These are phyloP conservation scores for Odontesthes bonariensis DNA, from an alignment of 2,113 vertebrate species.

Conservation along the genomic window DNA sequence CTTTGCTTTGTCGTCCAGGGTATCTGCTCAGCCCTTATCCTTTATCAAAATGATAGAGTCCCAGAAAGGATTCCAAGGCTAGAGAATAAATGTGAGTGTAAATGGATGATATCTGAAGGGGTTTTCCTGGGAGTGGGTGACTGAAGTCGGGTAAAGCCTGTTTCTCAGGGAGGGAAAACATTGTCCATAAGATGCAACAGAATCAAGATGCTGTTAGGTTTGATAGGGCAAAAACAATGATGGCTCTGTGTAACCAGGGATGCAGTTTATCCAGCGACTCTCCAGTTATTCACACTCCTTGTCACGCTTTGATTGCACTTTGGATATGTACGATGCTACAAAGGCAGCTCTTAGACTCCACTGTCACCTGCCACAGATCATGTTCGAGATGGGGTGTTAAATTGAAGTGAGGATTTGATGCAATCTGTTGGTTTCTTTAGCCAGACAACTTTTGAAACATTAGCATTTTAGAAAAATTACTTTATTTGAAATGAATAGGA, in stretches of 20 bases:
- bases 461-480: too few species aligned
- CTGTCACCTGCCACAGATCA: background rate
- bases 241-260: background rate
- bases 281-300: background rate
- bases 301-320: background rate
- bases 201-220: background rate
- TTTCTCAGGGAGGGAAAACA: constrained; percentile 1
- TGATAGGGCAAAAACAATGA: background rate
- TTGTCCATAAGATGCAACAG: constrained; percentile 8
- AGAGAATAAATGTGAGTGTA: constrained; percentile 36
- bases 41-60: constrained; percentile 64
- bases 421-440: too few species aligned
- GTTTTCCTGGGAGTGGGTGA: constrained; percentile 40
- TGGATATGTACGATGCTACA: constrained; percentile 21
- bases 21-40: constrained; percentile 56
- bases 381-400: background rate
- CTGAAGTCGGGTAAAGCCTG: constrained; percentile 21
- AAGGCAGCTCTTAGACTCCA: background rate
- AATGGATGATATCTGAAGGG: constrained; percentile 54
- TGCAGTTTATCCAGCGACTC: background rate
- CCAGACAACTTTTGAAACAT: too few species aligned
- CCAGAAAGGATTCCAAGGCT: constrained; percentile 40
- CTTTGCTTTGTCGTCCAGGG: constrained; percentile 59
- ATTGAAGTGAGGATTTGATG: background rate
- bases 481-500: too few species aligned